phyloP scores from a whole-genome alignment of 2,113 vertebrate genomes.

The Ciconia stormi region DNA sequence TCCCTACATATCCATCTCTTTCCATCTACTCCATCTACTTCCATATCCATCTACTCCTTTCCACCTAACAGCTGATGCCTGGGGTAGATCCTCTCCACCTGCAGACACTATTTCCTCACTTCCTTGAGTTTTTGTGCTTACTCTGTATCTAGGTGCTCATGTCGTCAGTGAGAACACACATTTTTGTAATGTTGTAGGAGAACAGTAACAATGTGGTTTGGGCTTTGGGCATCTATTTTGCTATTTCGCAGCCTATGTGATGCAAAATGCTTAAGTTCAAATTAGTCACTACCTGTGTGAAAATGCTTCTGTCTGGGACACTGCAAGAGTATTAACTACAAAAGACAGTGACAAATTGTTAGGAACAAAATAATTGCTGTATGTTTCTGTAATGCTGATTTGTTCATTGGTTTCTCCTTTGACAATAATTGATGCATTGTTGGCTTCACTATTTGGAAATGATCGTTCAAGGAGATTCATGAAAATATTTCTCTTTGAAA shows the following conservation, averaged over 20 bases:
- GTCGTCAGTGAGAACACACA: accelerated
- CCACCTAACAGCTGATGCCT: neutral
- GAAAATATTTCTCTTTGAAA: neutral
- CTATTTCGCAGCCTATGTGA: neutral
- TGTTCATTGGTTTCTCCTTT: neutral
- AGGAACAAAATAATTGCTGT: neutral
- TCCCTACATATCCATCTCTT: neutral
- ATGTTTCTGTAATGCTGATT: neutral
- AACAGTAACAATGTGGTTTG: neutral
- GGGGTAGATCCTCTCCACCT: neutral
- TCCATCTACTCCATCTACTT: neutral
- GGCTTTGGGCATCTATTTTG: neutral
- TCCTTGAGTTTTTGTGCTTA: neutral
- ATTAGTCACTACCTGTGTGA: neutral
- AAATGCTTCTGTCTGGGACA: neutral
- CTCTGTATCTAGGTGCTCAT: neutral
- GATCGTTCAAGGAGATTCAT: neutral
- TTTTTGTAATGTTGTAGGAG: neutral
- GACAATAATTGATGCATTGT: neutral
- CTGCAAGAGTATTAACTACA: neutral
- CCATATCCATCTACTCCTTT: neutral
- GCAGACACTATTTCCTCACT: neutral
- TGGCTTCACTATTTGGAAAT: neutral
- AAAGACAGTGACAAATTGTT: neutral
- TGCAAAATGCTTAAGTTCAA: neutral